Base-by-base conservation (phyloP, 1,140 invertebrate genomes). In the Ladona fulva region DNA sequence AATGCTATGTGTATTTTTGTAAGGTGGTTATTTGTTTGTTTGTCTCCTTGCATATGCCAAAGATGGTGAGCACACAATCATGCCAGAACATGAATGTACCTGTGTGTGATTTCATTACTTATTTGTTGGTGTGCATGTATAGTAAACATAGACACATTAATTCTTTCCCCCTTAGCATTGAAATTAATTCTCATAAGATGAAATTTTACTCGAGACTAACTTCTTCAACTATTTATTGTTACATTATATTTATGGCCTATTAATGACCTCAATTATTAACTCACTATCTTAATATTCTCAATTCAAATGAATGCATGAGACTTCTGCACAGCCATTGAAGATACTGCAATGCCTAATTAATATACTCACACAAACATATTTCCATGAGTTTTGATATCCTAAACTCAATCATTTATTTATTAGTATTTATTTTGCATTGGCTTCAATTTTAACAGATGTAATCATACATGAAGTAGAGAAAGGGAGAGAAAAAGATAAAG, bases 141-240 rank as follows among this genome's bases (percentile, higher is more conserved):
- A 29, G 5, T 29, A 29, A 37, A 52, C 29, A 78, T 78, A 78
- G 16, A 42, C 24, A 77, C 74, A 42, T 76, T 19, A 74, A 76
- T 76, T 8, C 3, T 74, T 76, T 24, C 42, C 52, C 25, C 24
- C 24, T 16, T 66, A 66, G 52, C n/a, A 19, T 66, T 66, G n/a
- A 3, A 66, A 22, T 6, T 22, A 12, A 19, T 66, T 66, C n/a
- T 19, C n/a, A 6, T 16, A 66, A 66, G 52, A 66, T 16, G n/a
- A 66, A 6, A 22, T 66, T 16, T 16, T 5, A 66, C n/a, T 16
- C 1, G 5, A 6, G 52, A 22, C 52, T 66, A 66, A 66, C n/a
- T 66, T 66, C 52, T 66, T 22, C 14, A 66, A 19, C 52, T 66
- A 22, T 22, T 22, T 66, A 66, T 66, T 16, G n/a, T 66, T 66